Base-by-base conservation (phyloP, 2,113 vertebrate species). In the Cavia aperea region DNA sequence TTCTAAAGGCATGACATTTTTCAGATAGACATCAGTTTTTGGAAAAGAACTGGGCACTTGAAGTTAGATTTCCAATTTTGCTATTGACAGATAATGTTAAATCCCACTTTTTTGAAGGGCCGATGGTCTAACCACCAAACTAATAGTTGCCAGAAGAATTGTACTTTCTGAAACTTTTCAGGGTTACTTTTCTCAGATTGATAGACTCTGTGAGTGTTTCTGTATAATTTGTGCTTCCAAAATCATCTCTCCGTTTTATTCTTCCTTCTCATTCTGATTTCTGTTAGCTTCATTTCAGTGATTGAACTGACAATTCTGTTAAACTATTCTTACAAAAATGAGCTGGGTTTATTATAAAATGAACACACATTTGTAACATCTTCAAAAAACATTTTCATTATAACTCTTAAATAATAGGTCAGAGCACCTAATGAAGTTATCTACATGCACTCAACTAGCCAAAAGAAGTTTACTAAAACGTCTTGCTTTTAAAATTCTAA, bases 401-500 rank as follows among this genome's bases (percentile, higher is more conserved):
- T 92, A 85, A 95, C 95, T 86, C 94, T 96, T 93, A 95, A 96
- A 93, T 90, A 96, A 85, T 82, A 92, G 2, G 33, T 97, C 65
- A 86, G n/a, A 88, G 78, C 88, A 81, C 84, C 43, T 58, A 92
- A 75, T 94, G 91, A 93, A 96, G 96, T 86, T 93, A 63, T 89
- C 81, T 90, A 91, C 31, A 93, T 95, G 66, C 88, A 94, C 33
- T 31, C 49, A 92, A 95, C 87, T 96, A 96, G 90, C 81, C 91
- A 97, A 97, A 97, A 91, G 96, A 94, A 94, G 86, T 95, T 97
- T 96, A 96, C 78, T 90, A 97, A 97, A 96, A 94, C 56, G 88
- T 88, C 81, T 51, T 83, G 94, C 94, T 97, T 97, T 96, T 93
- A 97, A 96, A 97, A 96, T 94, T 95, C 88, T 95, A 96, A 96